Conservation (phyloP, 2,888 invertebrate species). For the Chrysotoxum bicinctum region DNA sequence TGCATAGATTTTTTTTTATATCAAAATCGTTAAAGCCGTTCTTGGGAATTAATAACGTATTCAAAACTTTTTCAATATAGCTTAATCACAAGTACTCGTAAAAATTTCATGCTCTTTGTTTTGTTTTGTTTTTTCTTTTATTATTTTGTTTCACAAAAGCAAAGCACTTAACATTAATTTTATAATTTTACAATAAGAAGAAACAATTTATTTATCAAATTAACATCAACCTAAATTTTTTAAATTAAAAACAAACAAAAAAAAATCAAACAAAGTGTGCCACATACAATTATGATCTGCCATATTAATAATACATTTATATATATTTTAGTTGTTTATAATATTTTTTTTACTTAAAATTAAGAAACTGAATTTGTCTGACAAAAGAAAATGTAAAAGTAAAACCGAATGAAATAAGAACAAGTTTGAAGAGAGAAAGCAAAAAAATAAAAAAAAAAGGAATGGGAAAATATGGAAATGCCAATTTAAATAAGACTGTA, state of each 20-base stretch:
- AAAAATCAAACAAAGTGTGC: conserved; percentile 58
- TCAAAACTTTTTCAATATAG: too few species aligned
- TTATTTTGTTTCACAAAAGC: neutral
- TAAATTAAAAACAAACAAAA: conserved; percentile 8
- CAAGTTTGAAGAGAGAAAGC: conserved; percentile 24
- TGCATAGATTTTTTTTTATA: too few species aligned
- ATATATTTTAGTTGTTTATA: conserved; percentile 45
- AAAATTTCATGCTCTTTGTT: too few species aligned
- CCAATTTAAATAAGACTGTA: conserved; percentile 73
- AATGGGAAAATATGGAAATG: conserved; percentile 68
- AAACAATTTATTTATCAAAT: neutral
- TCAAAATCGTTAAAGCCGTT: too few species aligned
- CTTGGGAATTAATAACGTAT: too few species aligned
- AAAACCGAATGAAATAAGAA: neutral
- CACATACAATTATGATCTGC: conserved; percentile 69
- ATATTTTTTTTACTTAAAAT: conserved; percentile 8
- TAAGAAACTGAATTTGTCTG: conserved; percentile 2
- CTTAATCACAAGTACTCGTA: too few species aligned
- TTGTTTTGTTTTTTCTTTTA: neutral
- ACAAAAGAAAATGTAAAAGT: neutral
- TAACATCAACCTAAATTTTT: neutral
- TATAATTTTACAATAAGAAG: neutral
- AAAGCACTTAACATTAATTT: neutral
- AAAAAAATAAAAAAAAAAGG: conserved; percentile 19
- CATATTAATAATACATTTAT: conserved; percentile 56